These are phyloP conservation scores for Trachymyrmex cornetzi DNA, from an alignment of 1,140 invertebrate genomes.

Conservation along the genomic window DNA sequence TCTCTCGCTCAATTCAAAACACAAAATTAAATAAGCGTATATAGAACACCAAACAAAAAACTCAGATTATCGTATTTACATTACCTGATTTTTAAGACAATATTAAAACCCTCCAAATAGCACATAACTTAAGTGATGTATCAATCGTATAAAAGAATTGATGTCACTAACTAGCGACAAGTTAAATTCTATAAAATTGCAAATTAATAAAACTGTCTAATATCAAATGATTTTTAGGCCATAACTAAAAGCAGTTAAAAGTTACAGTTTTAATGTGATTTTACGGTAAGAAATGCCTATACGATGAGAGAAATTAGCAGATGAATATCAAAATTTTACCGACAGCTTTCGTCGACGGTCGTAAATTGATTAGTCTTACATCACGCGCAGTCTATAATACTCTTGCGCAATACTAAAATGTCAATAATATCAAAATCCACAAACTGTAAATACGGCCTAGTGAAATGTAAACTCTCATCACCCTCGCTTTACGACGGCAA, in stretches of 20 bases:
- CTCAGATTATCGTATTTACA: too few relatives aligned
- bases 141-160: too few relatives aligned
- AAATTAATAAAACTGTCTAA: background rate
- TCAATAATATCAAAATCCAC: conserved; percentile 41
- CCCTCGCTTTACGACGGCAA: conserved; percentile 6
- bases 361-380: conserved; percentile 57
- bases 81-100: too few relatives aligned
- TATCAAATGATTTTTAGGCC: background rate
- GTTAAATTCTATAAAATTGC: too few relatives aligned
- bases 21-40: too few relatives aligned
- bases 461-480: background rate
- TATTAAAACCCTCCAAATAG: too few relatives aligned
- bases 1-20: too few relatives aligned
- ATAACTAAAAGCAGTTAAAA: background rate
- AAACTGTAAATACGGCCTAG: background rate
- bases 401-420: conserved; percentile 36
- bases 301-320: conserved; percentile 18
- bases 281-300: background rate
- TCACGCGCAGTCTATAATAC: conserved; percentile 22
- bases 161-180: too few relatives aligned
- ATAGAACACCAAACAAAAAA: too few relatives aligned
- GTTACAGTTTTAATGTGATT: background rate
- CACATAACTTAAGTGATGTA: too few relatives aligned
- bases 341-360: conserved; percentile 21
- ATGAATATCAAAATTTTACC: conserved; percentile 15